Conservation (phyloP, 2,113 vertebrate species). For the Glareola pratincola region DNA sequence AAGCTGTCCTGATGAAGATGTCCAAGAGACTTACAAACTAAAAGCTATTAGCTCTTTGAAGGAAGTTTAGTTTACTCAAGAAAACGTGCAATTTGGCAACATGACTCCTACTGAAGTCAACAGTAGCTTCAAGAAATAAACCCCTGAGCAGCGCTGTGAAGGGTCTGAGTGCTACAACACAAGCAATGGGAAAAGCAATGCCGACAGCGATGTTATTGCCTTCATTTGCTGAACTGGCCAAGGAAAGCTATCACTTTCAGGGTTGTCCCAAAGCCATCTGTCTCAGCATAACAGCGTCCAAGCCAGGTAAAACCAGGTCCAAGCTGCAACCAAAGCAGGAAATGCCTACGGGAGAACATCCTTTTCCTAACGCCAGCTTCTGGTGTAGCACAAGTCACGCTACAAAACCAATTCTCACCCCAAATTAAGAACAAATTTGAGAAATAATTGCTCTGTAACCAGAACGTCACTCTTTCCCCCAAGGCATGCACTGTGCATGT, state of each 20-base stretch:
- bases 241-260: fast-evolving
- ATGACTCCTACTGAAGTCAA: neutral
- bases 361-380: neutral
- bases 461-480: neutral
- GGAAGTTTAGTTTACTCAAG: neutral
- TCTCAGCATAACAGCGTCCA: neutral
- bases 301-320: neutral
- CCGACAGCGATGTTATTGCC: neutral
- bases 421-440: neutral
- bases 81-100: slow-evolving; percentile 12
- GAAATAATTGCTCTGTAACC: neutral
- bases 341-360: neutral
- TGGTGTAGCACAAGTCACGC: neutral
- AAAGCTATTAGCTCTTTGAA: slow-evolving; percentile 13
- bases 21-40: slow-evolving; percentile 25
- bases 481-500: neutral
- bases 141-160: neutral
- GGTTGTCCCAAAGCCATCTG: neutral
- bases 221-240: neutral
- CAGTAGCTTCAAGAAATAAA: neutral
- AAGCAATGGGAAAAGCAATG: neutral
- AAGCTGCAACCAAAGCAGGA: neutral
- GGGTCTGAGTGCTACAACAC: neutral
- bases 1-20: slow-evolving; percentile 64
- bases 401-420: neutral